Base-by-base conservation (phyloP, 23 tunicate species). In the Oikopleura dioica region DNA sequence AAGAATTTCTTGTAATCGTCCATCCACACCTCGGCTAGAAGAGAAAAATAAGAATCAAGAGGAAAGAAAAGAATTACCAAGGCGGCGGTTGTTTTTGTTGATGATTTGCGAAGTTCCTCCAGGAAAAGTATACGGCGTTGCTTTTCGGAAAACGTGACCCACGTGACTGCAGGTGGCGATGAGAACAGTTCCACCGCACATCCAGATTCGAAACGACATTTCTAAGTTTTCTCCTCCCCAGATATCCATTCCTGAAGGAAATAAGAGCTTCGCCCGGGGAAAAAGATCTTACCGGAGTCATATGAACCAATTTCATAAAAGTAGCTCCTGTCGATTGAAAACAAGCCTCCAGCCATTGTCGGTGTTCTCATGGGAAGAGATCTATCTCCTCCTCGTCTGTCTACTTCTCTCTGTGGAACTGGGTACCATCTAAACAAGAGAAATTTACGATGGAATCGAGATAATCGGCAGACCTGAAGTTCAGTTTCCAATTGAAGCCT, bases 181-280 rank as follows among this genome's bases (percentile, higher is more conserved):
- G 1, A 92, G 84, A n/a, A 92, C 75, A n/a, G 97, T 92, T 32
- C 97, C 97, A 37, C 97, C 97, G 58, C 97, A 92, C 50, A 85
- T 94, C 97, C 97, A 92, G 33, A 92, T 92, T 82, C 89, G 50
- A 51, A 92, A 92, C 4, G 92, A 85, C 83, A 92, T 92, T 59
- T 92, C 97, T 76, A 92, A 77, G 68, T 92, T 85, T 80, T 85
- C 97, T 0, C 97, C 97, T 29, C 96, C 96, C 96, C 96, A 89
- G 35, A 89, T 89, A 77, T 89, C 96, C 96, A 89, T 89, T 38
- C 84, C 85, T 26, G 33, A 63, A 63, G 26, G 21, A 44, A 63
- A 44, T 12, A 63, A 63, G 21, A 9, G 21, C 55, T 9, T 44
- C 55, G 16, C 16, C 55, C 16, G 9, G 55, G 16, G 55, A 44